Base-by-base conservation (phyloP, 2,797 vertebrate species). In the Tragopan temminckii region DNA sequence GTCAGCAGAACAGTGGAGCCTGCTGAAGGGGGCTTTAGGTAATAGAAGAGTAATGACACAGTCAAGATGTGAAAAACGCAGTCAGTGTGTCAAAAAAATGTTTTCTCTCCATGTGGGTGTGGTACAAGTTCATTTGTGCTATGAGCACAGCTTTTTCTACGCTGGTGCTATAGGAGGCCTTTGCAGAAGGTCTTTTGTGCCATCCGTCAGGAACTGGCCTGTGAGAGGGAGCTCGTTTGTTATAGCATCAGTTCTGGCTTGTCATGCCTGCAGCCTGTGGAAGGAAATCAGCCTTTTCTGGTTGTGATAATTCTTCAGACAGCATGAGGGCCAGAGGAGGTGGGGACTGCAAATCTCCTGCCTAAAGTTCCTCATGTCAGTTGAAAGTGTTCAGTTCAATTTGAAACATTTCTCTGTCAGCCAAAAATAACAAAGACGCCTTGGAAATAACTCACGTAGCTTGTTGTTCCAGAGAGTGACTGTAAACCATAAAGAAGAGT, bases 341-440 rank as follows among this genome's bases (percentile, higher is more conserved):
- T 58, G n/a, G 61, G 17, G 48, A 48, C 38, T 69, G 50, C 53
- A 85, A 52, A 58, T n/a, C 80, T 43, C 21, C 58, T 88, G 62
- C 42, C 62, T 58, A 7, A 92, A 95, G 7, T 83, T 92, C 58
- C 35, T 71, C 45, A 25, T n/a, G 21, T 91, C 35, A 62, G 53
- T 67, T 66, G n/a, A 25, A 93, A 85, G 23, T 18, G 50, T 75
- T 66, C 15, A 2, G 58, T 88, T 85, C 53, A 62, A 46, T 85
- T 89, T 78, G 72, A 91, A 91, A 90, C 50, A 55, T 64, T 80
- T 92, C 68, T 78, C 35, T 50, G 57, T 57, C 33, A 66, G 66
- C 36, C 76, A 72, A 69, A 85, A 88, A 46, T 66, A 85, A 78
- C 29, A 75, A 46, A 1, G 2, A 2, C 42, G 55, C n/a, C 35